These are phyloP conservation scores for Astyanax mexicanus DNA, from an alignment of 2,797 vertebrate genomes.

Conservation along the genomic window DNA sequence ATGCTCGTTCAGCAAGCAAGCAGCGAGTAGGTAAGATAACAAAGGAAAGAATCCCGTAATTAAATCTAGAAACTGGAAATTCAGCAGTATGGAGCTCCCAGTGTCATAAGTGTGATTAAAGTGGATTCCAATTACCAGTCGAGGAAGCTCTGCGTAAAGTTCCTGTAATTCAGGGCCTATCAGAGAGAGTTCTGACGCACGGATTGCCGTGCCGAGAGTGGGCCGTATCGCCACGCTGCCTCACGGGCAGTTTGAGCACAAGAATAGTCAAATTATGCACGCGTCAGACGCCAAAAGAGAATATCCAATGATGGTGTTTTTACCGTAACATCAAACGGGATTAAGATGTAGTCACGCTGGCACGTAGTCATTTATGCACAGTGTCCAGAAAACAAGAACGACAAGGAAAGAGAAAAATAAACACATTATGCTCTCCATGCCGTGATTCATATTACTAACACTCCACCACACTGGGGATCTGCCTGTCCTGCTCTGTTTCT, in stretches of 20 bases:
- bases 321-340: not conserved
- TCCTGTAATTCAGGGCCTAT: constrained; percentile 27
- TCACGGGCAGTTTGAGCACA: constrained; percentile 2
- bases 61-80: constrained; percentile 42
- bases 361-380: not conserved
- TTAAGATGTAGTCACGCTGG: not conserved
- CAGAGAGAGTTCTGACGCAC: not conserved
- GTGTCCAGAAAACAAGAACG: not conserved
- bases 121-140: constrained; percentile 45
- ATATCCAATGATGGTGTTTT: no score
- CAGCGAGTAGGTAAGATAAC: not conserved
- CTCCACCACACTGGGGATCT: not conserved
- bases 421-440: constrained; percentile 16
- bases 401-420: not conserved
- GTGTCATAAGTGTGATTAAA: constrained; percentile 39
- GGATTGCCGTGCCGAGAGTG: constrained; percentile 35
- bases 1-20: not conserved
- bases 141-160: constrained; percentile 36
- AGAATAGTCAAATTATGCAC: not conserved
- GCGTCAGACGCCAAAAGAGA: not conserved
- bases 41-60: constrained; percentile 40
- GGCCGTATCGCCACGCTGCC: not conserved
- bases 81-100: constrained; percentile 33
- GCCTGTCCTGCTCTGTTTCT: not conserved
- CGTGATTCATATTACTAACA: constrained; percentile 23